Conservation (phyloP, 2,113 vertebrate species). For the Hippocampus abdominalis region DNA sequence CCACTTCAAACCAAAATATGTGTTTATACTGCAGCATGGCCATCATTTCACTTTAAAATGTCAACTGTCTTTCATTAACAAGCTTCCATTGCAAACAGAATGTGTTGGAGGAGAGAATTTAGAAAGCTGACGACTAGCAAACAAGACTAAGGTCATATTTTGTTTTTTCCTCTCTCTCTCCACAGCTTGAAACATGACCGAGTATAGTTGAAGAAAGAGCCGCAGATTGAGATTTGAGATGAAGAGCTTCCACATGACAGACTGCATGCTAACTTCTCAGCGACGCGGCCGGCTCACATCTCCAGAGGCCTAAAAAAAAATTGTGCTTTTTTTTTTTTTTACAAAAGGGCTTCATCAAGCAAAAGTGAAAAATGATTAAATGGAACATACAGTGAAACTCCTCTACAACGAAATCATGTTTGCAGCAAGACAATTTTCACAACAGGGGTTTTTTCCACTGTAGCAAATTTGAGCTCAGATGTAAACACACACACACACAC, state of each 20-base stretch:
- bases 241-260: neutral
- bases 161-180: too few relatives aligned
- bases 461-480: too few relatives aligned
- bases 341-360: too few relatives aligned
- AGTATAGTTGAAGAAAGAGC: neutral
- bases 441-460: too few relatives aligned
- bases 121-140: neutral
- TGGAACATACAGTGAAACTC: too few relatives aligned
- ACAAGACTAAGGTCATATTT: neutral
- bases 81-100: neutral
- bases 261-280: neutral
- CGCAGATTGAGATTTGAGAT: neutral
- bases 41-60: neutral
- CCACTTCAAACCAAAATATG: too few relatives aligned
- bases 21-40: neutral
- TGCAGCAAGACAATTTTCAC: too few relatives aligned
- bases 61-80: neutral
- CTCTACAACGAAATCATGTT: too few relatives aligned
- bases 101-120: neutral
- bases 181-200: slow-evolving; percentile 4
- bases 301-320: neutral
- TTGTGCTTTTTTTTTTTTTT: too few relatives aligned
- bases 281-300: neutral
- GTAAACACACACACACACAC: too few relatives aligned
- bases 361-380: too few relatives aligned